phyloP scores from a whole-genome alignment of 2,113 vertebrate genomes.

The Chamaea fasciata region DNA sequence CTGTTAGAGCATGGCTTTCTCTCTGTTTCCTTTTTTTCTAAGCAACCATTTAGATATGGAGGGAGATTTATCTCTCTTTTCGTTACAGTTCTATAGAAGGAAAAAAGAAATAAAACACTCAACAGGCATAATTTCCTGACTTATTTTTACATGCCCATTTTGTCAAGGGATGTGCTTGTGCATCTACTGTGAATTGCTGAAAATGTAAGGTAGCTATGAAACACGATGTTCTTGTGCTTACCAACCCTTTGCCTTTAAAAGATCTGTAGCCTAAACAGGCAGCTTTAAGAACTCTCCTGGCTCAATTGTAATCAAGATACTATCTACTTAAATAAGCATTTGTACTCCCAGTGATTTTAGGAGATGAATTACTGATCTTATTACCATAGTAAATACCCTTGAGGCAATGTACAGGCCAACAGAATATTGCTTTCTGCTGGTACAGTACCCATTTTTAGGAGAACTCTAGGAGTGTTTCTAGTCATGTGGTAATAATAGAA shows the following conservation, averaged over 20 bases:
- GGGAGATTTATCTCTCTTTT: background rate
- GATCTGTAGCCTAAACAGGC: constrained; percentile 35
- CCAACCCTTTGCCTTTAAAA: constrained; percentile 32
- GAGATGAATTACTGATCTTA: constrained; percentile 66
- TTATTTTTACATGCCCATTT: background rate
- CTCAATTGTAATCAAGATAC: constrained; percentile 64
- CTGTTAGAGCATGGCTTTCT: background rate
- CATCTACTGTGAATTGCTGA: background rate
- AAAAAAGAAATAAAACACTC: background rate
- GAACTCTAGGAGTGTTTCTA: constrained; percentile 52
- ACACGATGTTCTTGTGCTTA: background rate
- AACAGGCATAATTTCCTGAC: background rate
- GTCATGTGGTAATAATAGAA: constrained; percentile 55
- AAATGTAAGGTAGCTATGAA: constrained; percentile 8
- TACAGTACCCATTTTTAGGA: constrained; percentile 55
- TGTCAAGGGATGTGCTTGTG: background rate
- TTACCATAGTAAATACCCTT: constrained; percentile 61
- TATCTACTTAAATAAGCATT: constrained; percentile 64
- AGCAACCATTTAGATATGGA: background rate
- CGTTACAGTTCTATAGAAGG: background rate
- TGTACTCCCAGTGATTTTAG: constrained; percentile 59
- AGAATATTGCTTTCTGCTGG: constrained; percentile 60
- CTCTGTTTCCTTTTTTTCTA: background rate
- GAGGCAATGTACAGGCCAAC: constrained; percentile 52
- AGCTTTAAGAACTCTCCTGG: constrained; percentile 48